Evolutionary conservation across 2,797 vertebrate genomes (phyloP).

Genomic region (Oreonectes daqikongensis): DNA sequence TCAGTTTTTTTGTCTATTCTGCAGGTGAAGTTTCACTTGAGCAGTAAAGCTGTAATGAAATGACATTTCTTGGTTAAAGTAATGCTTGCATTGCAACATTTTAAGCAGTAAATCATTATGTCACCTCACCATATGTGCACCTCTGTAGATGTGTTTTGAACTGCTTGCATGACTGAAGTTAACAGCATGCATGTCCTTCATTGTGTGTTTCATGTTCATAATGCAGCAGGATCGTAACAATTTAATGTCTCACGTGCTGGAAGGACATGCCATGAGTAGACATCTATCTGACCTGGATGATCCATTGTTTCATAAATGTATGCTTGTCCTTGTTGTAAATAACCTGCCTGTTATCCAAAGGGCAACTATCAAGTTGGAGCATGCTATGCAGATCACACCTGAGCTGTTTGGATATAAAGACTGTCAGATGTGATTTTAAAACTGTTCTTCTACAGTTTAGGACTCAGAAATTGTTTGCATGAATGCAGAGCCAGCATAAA

Average conservation of each 20-base stretch:
- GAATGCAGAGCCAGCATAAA: constrained; percentile 24
- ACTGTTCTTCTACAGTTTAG: background rate
- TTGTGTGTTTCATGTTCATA: constrained; percentile 18
- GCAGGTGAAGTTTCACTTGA: constrained; percentile 1
- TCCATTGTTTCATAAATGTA: constrained; percentile 53
- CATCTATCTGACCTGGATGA: constrained; percentile 49
- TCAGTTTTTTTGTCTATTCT: background rate
- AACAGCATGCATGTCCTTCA: constrained; percentile 42
- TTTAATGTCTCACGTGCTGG: constrained; percentile 61
- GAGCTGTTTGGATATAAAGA: constrained; percentile 19
- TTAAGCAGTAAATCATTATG: background rate
- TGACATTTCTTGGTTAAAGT: constrained; percentile 1
- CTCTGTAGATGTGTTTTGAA: constrained; percentile 14
- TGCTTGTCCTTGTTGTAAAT: constrained; percentile 46
- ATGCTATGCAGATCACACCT: constrained; percentile 7
- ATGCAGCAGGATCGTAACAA: constrained; percentile 42
- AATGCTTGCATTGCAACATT: constrained; percentile 1
- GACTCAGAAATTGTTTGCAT: constrained; percentile 2
- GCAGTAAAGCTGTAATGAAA: constrained; percentile 22
- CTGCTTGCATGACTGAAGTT: background rate
- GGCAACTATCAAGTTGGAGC: constrained; percentile 24
- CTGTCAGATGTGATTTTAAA: constrained; percentile 9
- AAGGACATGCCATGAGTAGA: constrained; percentile 59
- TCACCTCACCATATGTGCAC: constrained; percentile 29
- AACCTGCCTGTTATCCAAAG: constrained; percentile 47